Evolutionary conservation across 2,888 invertebrate species (phyloP).

Genomic region (Camponotus fellah): DNA sequence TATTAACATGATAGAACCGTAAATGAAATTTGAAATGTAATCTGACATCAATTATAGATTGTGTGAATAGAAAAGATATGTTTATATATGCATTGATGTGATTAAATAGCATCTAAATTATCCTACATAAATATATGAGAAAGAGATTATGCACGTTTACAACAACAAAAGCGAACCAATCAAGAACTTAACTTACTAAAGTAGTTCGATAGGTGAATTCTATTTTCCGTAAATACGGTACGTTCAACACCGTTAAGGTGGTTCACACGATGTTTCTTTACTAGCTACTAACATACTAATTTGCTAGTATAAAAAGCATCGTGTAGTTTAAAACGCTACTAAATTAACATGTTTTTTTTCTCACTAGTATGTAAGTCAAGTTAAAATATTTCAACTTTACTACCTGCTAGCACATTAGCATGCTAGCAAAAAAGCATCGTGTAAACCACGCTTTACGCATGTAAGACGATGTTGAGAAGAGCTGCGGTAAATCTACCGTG

Average conservation of each 20-base stretch:
- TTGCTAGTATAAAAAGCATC: no score
- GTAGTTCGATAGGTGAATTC: not conserved
- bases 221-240: not conserved
- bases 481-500: slow-evolving; percentile 34
- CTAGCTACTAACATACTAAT: no score
- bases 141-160: not conserved
- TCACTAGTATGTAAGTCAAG: no score
- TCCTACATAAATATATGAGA: not conserved
- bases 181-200: slow-evolving; percentile 21
- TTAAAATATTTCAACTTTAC: no score
- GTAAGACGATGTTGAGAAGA: slow-evolving; percentile 10
- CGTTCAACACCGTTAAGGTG: not conserved
- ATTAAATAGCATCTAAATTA: not conserved
- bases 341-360: no score
- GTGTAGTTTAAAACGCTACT: no score
- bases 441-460: not conserved
- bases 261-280: no score
- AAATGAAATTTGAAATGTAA: not conserved
- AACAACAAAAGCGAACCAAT: not conserved
- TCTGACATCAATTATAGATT: not conserved
- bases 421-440: no score
- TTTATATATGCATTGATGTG: no score
- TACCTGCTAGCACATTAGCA: no score
- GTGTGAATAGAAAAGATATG: not conserved
- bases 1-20: not conserved